These are phyloP conservation scores for Chymomyza amoena DNA, from an alignment of 2,888 invertebrate genomes.

Conservation along the genomic window DNA sequence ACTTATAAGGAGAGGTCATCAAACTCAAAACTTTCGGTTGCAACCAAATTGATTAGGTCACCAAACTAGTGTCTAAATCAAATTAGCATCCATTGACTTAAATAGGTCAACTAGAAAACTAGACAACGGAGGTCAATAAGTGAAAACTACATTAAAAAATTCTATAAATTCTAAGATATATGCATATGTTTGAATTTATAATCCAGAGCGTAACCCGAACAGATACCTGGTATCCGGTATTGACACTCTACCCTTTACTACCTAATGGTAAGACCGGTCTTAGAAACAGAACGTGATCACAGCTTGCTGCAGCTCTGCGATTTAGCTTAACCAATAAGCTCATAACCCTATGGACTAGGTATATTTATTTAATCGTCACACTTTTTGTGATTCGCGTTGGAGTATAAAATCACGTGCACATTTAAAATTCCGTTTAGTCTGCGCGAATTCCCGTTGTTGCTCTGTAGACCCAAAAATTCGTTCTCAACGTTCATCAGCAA, in stretches of 20 bases:
- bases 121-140: background rate
- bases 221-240: background rate
- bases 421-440: slow-evolving; percentile 44
- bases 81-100: background rate
- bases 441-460: slow-evolving; percentile 23
- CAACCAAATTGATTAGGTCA: background rate
- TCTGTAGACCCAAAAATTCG: slow-evolving; percentile 21
- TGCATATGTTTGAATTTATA: background rate
- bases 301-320: background rate
- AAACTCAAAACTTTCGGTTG: background rate
- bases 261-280: background rate
- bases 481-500: slow-evolving; percentile 7
- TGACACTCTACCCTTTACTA: background rate
- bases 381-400: background rate
- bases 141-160: background rate
- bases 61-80: background rate
- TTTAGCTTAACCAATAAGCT: background rate
- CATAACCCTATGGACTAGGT: background rate
- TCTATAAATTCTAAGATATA: background rate
- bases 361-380: background rate
- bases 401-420: background rate
- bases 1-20: background rate
- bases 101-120: background rate
- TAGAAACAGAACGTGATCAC: background rate
- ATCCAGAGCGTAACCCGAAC: background rate